phyloP scores from a whole-genome alignment of 2,113 vertebrate genomes.

The Lasiurus borealis region DNA sequence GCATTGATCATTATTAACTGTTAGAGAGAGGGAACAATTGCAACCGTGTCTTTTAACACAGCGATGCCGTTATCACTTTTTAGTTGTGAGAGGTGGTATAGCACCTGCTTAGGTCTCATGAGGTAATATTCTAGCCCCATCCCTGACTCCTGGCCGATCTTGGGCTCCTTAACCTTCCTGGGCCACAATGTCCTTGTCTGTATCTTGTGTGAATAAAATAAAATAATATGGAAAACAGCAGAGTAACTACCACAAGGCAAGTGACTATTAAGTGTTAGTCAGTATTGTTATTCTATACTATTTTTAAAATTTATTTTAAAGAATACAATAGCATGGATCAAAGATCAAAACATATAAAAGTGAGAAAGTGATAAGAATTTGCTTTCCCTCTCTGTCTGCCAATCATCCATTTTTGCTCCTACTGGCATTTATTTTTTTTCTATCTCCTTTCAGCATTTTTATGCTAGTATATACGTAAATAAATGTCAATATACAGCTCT shows the following conservation, averaged over 20 bases:
- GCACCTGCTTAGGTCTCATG: no score
- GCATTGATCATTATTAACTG: neutral
- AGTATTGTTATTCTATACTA: neutral
- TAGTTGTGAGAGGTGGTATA: neutral
- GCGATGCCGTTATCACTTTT: neutral
- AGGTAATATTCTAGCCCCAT: neutral
- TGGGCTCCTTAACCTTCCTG: neutral
- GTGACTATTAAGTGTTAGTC: neutral
- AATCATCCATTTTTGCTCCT: neutral
- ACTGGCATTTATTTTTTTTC: neutral
- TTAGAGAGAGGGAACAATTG: neutral
- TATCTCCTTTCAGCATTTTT: neutral
- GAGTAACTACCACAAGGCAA: neutral
- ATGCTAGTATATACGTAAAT: neutral
- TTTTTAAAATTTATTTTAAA: constrained; percentile 7
- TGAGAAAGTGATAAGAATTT: neutral
- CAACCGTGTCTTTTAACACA: neutral
- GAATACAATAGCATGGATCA: neutral
- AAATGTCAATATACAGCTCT: neutral
- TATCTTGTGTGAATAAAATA: neutral
- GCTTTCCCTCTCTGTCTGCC: neutral
- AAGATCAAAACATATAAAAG: neutral
- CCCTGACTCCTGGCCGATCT: neutral
- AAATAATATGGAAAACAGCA: neutral
- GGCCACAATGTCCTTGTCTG: neutral